Percentiles rank a stretch among this genome's conserved stretches.
These are phyloP conservation scores for Sphenopsis melanotis DNA, from an alignment of 2,797 vertebrate species.

Conservation along the genomic window DNA sequence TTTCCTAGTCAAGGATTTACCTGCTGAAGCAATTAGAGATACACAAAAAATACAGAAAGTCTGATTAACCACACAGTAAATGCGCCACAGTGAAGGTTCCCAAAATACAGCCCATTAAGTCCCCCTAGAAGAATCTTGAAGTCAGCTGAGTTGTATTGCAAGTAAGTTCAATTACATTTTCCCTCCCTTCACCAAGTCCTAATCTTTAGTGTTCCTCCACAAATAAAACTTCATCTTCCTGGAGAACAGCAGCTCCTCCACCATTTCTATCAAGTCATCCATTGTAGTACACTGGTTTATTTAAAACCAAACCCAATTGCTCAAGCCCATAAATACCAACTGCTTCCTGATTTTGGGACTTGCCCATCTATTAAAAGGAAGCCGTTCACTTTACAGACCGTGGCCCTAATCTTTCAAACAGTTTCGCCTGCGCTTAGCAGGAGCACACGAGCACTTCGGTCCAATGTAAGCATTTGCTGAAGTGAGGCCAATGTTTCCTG, in stretches of 20 bases:
- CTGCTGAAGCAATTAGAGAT: background rate
- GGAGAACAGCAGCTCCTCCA: background rate
- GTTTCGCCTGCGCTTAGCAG: background rate
- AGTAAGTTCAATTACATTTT: background rate
- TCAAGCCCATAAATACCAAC: background rate
- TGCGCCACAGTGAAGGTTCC: rapidly evolving
- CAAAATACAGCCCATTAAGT: background rate
- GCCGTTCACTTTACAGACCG: background rate
- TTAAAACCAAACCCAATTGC: background rate
- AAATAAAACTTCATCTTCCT: background rate
- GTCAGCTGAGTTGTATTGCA: background rate
- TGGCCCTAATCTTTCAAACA: background rate
- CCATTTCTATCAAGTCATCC: background rate
- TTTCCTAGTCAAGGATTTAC: background rate
- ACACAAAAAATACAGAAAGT: background rate
- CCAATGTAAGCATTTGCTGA: slow-evolving; percentile 10
- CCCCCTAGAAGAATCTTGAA: background rate
- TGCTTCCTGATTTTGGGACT: background rate
- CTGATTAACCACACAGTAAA: background rate
- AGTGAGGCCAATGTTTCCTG: slow-evolving; percentile 30
- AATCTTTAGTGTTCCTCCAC: background rate
- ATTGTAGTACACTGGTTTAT: background rate
- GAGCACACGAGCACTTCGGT: background rate
- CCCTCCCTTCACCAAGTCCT: background rate
- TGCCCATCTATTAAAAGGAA: background rate